phyloP scores from a whole-genome alignment of 2,888 invertebrate species.

The Metacarcinus magister region DNA sequence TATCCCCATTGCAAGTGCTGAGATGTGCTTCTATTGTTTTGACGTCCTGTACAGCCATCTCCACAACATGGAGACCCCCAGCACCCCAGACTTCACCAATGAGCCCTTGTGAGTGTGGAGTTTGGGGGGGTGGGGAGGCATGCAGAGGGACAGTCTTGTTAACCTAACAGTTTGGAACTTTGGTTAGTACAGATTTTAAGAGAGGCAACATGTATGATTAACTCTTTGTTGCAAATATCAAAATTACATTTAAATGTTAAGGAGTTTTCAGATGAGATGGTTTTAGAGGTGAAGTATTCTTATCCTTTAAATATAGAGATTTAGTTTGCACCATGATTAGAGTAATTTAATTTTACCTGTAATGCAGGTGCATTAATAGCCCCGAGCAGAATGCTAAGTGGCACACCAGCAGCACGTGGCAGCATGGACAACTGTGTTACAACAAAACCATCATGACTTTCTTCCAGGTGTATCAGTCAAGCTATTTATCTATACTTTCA shows the following conservation, averaged over 20 bases:
- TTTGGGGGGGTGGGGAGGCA: not conserved
- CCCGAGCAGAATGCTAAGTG: not conserved
- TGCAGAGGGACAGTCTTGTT: not conserved
- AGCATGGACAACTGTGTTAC: not conserved
- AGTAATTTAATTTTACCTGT: not conserved
- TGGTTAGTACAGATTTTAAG: not conserved
- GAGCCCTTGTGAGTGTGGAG: conserved; percentile 83
- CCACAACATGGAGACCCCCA: conserved; percentile 95
- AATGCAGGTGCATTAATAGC: not conserved
- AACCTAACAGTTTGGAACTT: not conserved
- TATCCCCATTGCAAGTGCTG: conserved; percentile 90
- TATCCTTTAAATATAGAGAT: not conserved
- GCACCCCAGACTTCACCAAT: conserved; percentile 83
- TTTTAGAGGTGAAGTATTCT: not conserved
- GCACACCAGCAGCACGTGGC: not conserved
- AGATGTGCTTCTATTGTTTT: conserved; percentile 99
- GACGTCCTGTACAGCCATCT: conserved; percentile 98
- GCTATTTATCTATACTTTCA: not conserved
- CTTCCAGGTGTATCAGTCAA: not conserved
- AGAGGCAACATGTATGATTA: not conserved
- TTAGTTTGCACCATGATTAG: not conserved
- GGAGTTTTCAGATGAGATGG: conserved; percentile 11
- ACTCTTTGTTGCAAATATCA: not conserved
- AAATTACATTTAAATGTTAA: not conserved
- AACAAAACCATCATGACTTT: not conserved